Evolutionary conservation across 2,888 invertebrate genomes (phyloP), one percentile per base, ranked within the genome.

Genomic region (Eupithecia dodoneata): DNA sequence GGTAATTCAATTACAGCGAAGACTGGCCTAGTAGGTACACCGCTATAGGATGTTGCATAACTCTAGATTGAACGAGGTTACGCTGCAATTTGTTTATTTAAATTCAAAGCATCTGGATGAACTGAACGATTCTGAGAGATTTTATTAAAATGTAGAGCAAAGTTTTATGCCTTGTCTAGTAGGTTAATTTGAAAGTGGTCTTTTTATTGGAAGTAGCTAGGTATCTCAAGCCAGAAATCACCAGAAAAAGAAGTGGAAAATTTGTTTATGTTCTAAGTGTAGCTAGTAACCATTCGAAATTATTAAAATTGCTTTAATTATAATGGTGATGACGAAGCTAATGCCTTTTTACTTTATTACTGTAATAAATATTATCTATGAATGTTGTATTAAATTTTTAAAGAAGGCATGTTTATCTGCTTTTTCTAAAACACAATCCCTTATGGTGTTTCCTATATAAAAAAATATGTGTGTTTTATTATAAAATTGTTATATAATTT

Each of bases 1-100:
- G 73, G 72, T 76, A 67, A 75, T 76, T 76, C 74, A 76, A 79
- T 79, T 76, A 79, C 59, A 69, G 13, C 70, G 49, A 71, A 71
- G 69, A 76, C 71, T 73, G 65, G 71, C 65, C 59, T 18, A 18
- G 18, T 59, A 18, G 59, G 4, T 30, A 44, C 67, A n/a, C 3
- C 49, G 63, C 65, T 74, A 47, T 6, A 71, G 73, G 73, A 75
- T 73, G 73, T 73, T 71, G 70, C 52, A 66, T 72, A 63, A 63
- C 69, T 74, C 72, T 69, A 30, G 45, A 47, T 63, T 74, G 69
- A 72, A 73, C 71, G 59, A 73, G 75, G 78, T 78, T 75, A 73
- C 15, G 30, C 49, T 69, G 44, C 12, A 59, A 30, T 47, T 52
- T 70, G 70, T 70, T 70, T 70, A 70, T 49, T 47, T 30, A 13